Base-by-base conservation (phyloP, 2,797 vertebrate genomes). In the Oreochromis mossambicus region DNA sequence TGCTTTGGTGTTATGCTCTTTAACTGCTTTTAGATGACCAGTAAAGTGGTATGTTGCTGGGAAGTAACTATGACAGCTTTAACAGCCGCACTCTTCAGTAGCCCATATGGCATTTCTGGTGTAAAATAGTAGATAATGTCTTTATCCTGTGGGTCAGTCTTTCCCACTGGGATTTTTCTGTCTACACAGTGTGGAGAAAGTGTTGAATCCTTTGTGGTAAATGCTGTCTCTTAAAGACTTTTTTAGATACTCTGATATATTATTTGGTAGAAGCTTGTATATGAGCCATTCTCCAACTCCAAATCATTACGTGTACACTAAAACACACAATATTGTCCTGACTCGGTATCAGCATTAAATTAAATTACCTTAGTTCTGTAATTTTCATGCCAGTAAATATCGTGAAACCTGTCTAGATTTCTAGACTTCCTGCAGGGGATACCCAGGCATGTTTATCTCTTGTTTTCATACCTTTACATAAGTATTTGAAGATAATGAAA, bases 401-500 rank as follows among this genome's bases (percentile, higher is more conserved):
- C 10, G 2, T 75, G 26, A 29, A 50, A 50, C 17, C 26, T 50
- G 43, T 75, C 70, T 50, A 32, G 24, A 48, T 32, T 50, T 73
- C 68, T 32, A 50, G 70, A 48, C 10, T 75, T 50, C 70, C 70
- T 32, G 17, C 70, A 50, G 68, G 43, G 68, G 14, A 48, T 12
- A 41, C 12, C 38, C 6, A 10, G 3, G 48, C 5, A n/a, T 80
- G 83, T 80, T 80, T 84, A 84, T 82, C 58, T 48, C 38, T 51
- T 84, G 63, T 82, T 89, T 88, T 91, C 41, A 83, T 83, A 81
- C 51, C 34, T 86, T 54, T 68, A 86, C 52, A 81, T 85, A 88
- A 82, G 77, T 81, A 81, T 89, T 54, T 84, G n/a, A 87, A 88
- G 87, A 84, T 87, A 91, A 86, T 84, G 29, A 91, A 41, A 87